Evolutionary conservation across 2,113 vertebrate species (phyloP).

Genomic region (Toxostoma redivivum): DNA sequence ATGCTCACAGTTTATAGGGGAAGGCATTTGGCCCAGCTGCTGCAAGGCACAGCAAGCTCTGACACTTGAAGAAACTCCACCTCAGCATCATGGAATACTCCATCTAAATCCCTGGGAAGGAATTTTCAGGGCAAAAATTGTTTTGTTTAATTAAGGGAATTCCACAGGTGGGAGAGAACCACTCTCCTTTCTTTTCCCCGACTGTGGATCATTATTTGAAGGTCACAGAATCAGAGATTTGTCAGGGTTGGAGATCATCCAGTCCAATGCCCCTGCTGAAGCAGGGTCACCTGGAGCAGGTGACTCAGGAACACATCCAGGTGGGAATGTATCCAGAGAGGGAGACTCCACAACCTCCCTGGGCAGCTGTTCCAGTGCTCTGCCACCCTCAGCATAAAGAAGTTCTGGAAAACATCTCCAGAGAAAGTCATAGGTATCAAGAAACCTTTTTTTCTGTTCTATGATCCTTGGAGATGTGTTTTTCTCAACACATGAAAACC

Average conservation of each 20-base stretch:
- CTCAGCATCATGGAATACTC: background rate
- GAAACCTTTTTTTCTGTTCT: background rate
- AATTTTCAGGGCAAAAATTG: background rate
- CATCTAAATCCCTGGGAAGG: background rate
- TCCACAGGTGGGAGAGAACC: background rate
- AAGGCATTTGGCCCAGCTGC: background rate
- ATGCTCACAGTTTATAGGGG: background rate
- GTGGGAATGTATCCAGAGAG: background rate
- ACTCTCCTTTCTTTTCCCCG: background rate
- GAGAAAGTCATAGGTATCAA: background rate
- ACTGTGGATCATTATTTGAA: accelerated
- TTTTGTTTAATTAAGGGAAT: background rate
- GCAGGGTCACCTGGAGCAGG: background rate
- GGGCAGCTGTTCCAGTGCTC: background rate
- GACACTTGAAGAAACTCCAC: background rate
- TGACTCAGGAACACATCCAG: background rate
- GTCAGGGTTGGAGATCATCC: background rate
- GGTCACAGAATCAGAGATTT: background rate
- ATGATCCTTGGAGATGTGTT: background rate
- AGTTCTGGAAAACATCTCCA: background rate
- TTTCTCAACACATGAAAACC: background rate
- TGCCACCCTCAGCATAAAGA: background rate
- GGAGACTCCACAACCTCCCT: background rate
- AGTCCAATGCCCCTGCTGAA: background rate
- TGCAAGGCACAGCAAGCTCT: background rate